Base-by-base conservation (phyloP, 2,797 vertebrate species). In the Falco peregrinus region DNA sequence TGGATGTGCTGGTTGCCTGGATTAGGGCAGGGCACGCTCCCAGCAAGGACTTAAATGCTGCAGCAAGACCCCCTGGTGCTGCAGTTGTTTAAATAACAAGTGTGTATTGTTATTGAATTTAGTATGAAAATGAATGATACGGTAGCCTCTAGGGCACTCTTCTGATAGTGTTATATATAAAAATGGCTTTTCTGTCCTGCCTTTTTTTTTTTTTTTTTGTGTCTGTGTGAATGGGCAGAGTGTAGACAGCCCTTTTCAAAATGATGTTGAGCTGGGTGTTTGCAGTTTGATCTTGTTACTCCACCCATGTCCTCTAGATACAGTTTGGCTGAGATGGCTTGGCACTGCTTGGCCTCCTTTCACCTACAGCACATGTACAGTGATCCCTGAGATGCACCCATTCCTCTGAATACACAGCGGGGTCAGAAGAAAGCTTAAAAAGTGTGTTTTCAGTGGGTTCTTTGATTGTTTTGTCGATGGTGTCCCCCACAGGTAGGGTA, bases 351-450 rank as follows among this genome's bases (percentile, higher is more conserved):
- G 64, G 56, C 68, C 78, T 13, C 82, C n/a, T 93, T 90, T 93
- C 37, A 51, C 90, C 74, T 78, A 17, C 29, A 88, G 51, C 20
- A 6, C 22, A 6, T 0, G 0, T 20, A 12, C 0, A 1, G 35
- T 50, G 69, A 29, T 82, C 69, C 50, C 57, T 0, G 3, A 83
- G 83, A 84, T 26, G 22, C 48, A 54, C 20, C 15, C 0, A 0
- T 69, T 91, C 54, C 33, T 78, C 78, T 84, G 47, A 85, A 93
- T 95, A 81, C 16, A 43, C 1, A 2, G 6, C 19, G 16, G 50
- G 50, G 54, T 53, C 39, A 61, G n/a, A 63, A 71, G 26, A 53
- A 70, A 53, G 25, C 21, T 69, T 45, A 8, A 16, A 74, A 90
- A 24, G 37, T 75, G 22, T 0, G 1, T 61, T 64, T 92, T 71